A percentile compares a stretch with the other conserved stretches of the same genome.
These are phyloP conservation scores for Lobophora halterata DNA, from an alignment of 2,888 invertebrate genomes.

Conservation along the genomic window DNA sequence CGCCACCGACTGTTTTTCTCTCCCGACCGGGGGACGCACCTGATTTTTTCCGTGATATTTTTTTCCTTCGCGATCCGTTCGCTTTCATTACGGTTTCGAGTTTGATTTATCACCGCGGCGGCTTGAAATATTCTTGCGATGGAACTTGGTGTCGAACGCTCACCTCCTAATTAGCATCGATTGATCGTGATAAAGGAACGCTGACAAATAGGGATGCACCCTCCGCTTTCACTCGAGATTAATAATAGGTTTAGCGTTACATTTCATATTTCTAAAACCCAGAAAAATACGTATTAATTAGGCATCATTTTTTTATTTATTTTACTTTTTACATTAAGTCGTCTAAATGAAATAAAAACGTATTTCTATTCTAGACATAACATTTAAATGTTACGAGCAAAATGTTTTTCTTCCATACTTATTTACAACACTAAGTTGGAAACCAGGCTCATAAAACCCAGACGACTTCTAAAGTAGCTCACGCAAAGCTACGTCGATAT, in stretches of 20 bases:
- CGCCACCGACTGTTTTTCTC: constrained; percentile 70
- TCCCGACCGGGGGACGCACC: constrained; percentile 79
- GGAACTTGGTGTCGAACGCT: constrained; percentile 74
- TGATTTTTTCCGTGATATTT: constrained; percentile 81
- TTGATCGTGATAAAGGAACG: constrained; percentile 56
- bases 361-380: too few species aligned
- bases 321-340: neutral
- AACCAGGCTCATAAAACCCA: constrained; percentile 19
- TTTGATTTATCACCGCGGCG: constrained; percentile 80
- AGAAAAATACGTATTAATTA: too few species aligned
- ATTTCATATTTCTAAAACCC: constrained; percentile 6
- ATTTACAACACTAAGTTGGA: constrained; percentile 7
- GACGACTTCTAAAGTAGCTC: constrained; percentile 20
- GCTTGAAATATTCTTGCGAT: constrained; percentile 76
- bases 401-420: too few species aligned
- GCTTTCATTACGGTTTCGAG: constrained; percentile 81
- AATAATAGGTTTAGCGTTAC: neutral
- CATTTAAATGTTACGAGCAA: too few species aligned
- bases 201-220: constrained; percentile 33
- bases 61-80: constrained; percentile 81
- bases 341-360: too few species aligned
- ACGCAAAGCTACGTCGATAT: constrained; percentile 25
- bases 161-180: constrained; percentile 76
- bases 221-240: neutral
- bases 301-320: constrained; percentile 7